Conservation (phyloP, 2,888 invertebrate species). For the Nephrotoma guestfalica region DNA sequence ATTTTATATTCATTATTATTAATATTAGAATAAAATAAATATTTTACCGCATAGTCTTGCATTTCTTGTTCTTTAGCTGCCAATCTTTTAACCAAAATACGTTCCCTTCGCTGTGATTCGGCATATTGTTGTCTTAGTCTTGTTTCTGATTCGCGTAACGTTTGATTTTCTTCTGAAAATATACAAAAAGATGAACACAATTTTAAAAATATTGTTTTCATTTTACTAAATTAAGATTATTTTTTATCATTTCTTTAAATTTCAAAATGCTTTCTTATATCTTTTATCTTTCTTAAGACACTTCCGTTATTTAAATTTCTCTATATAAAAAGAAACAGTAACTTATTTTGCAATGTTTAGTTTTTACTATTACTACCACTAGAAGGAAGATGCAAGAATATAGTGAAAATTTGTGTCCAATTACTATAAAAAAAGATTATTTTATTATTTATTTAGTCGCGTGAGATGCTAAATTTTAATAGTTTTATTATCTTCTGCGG, state of each 20-base stretch:
- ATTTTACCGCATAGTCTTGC: slow-evolving; percentile 78
- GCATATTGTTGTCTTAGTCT: slow-evolving; percentile 65
- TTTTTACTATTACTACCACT: too few relatives aligned
- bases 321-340: too few relatives aligned
- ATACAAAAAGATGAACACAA: neutral
- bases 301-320: neutral
- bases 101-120: slow-evolving; percentile 82
- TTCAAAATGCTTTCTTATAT: neutral
- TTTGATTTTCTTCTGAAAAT: slow-evolving; percentile 22
- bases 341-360: too few relatives aligned
- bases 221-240: neutral
- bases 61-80: slow-evolving; percentile 94
- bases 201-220: neutral
- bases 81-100: slow-evolving; percentile 78
- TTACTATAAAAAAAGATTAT: too few relatives aligned
- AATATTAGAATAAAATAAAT: slow-evolving; percentile 27
- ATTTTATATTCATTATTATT: neutral
- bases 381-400: too few relatives aligned
- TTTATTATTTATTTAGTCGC: too few relatives aligned
- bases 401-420: too few relatives aligned
- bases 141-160: slow-evolving; percentile 52
- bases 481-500: too few relatives aligned
- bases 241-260: neutral
- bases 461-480: too few relatives aligned
- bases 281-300: neutral